Base-by-base conservation (phyloP, 1,140 invertebrate species). In the Drosophila serrata region DNA sequence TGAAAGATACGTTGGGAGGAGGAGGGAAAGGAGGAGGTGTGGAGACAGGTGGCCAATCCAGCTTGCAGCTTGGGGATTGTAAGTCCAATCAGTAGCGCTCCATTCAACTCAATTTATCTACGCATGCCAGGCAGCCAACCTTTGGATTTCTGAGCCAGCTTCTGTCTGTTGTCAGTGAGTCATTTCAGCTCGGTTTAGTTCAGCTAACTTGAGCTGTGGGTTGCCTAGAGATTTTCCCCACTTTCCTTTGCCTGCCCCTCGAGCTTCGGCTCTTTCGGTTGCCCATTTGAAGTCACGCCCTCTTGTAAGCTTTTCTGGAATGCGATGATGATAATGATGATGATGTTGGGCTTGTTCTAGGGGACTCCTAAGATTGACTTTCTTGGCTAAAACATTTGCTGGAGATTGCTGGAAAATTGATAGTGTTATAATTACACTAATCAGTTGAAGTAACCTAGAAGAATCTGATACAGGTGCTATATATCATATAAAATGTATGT, bases 41-140 rank as follows among this genome's bases (percentile, higher is more conserved):
- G 43, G 37, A 22, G 42, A 49, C 33, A 65, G 69, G 53, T 73
- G 45, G 63, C 15, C 51, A 35, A 53, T 37, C 51, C 51, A 22
- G 45, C 45, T 46, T 2, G 2, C 22, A 15, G 19, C 27, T 13
- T 51, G 33, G 19, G 69, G 59, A 73, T 64, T 51, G 58, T 67
- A 75, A 75, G 51, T 75, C 64, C 82, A 86, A 86, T 86, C 82
- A 82, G 60, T 86, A 81, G 69, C 62, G 65, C 79, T 79, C 48
- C 82, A 86, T 82, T 82, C 82, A 82, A 82, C 77, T 82, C 79
- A 76, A 86, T 87, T 87, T 88, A 79, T 88, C 84, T 82, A 88
- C 75, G 84, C 79, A 82, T 75, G 64, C 70, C 82, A 86, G 78
- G 69, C 80, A 61, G 61, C 62, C 78, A 75, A 63, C 65, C 65